Percentiles rank a stretch among this genome's conserved stretches.
Evolutionary conservation across 2,113 vertebrate genomes (phyloP).

Genomic region (Microcebus murinus): DNA sequence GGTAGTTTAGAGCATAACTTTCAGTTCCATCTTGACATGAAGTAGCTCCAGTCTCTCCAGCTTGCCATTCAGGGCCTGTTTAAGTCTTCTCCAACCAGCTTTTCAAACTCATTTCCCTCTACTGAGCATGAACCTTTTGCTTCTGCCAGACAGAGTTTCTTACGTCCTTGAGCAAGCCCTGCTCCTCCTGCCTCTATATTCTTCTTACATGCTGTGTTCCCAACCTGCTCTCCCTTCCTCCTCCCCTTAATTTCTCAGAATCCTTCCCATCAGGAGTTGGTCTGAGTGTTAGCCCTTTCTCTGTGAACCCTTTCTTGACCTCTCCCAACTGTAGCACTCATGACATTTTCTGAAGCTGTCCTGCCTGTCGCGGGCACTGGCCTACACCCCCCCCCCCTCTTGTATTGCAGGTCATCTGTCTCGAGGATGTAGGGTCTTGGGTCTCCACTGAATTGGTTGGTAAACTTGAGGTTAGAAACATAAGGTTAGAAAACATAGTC

Average conservation of each 20-base stretch:
- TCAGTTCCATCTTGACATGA: too few species aligned
- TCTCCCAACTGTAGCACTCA: neutral
- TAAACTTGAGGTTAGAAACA: neutral
- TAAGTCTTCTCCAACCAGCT: neutral
- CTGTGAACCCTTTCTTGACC: neutral
- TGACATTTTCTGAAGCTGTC: neutral
- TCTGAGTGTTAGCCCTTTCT: neutral
- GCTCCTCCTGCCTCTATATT: neutral
- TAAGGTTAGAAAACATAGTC: neutral
- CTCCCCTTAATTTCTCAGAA: neutral
- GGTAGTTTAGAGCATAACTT: neutral
- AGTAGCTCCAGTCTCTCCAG: neutral
- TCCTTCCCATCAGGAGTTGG: neutral
- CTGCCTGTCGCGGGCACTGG: neutral
- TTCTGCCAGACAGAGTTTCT: neutral
- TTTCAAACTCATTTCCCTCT: neutral
- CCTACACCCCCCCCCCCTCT: neutral
- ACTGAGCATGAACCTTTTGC: neutral
- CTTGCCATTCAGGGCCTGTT: neutral
- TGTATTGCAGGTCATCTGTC: neutral
- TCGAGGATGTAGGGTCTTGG: neutral
- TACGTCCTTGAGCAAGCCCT: neutral
- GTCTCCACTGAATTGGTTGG: neutral
- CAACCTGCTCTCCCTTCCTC: neutral
- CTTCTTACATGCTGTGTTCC: neutral